Evolutionary conservation across 2,113 vertebrate species (phyloP), one percentile per base, ranked within the genome.

Genomic region (Laticauda colubrina): DNA sequence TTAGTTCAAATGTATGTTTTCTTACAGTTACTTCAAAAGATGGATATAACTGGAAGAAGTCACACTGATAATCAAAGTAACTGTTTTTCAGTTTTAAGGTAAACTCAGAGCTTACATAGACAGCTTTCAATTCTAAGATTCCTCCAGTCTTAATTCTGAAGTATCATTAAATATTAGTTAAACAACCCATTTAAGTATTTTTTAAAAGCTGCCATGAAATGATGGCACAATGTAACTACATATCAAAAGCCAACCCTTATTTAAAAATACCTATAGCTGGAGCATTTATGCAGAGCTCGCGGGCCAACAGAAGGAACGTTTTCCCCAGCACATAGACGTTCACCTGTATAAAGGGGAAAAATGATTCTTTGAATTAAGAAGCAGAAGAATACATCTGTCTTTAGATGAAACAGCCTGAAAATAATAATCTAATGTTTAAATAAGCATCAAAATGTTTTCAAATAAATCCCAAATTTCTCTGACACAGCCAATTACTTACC

Each of bases 221-320:
- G 26, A 89, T 48, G 23, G 53, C 94, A 93, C 92, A 91, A 93
- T 43, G 91, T 0, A 69, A 21, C 34, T 81, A 89, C 93, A 88
- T 92, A 93, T 48, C 26, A 91, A 91, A 96, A 95, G 85, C 69
- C 39, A 96, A 95, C 87, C 92, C 0, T n/a, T 85, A 93, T 90
- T 90, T 26, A 54, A 23, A 55, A 88, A 92, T 99, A 99, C 99
- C 99, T 98, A 99, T 99, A 39, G 99, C 99, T 21, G 99, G 98
- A 86, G 99, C 98, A 39, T 99, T 99, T 98, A 99, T 99, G 98
- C 99, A 99, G 87, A 99, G 98, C 92, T 99, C 99, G 97, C 98
- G 98, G 43, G 99, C 98, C 97, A 99, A 94, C 1, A 98, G 97
- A 53, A 99, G 98, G 94, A 99, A 99, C 0, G 99, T 99, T 97